Evolutionary conservation across 2,888 invertebrate species (phyloP), one percentile per base, ranked within the genome.

Genomic region (Lepidocyrtoides sp.): DNA sequence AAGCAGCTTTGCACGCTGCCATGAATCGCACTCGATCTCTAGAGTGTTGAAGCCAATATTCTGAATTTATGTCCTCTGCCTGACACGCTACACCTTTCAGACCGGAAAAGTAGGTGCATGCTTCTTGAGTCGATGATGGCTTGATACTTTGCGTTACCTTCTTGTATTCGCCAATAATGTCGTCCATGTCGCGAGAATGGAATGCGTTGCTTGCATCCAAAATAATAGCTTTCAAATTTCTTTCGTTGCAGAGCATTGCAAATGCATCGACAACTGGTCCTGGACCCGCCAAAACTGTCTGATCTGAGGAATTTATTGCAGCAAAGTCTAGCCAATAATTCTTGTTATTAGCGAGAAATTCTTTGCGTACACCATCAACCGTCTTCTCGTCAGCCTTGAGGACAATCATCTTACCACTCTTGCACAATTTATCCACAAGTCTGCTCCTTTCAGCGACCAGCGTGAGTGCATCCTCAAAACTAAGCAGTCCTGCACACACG

Each of bases 111-210:
- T 89, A 92, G 23, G 77, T 54, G 23, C 91, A 89, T 4, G 14
- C n/a, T n/a, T n/a, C n/a, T n/a, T n/a, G n/a, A n/a, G 66, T 7
- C 2, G 63, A 5, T 1, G 32, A 12, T n/a, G 26, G 23, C 23
- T 83, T 89, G 10, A 77, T 63, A 48, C 8, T 75, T 26, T 32
- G 23, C 17, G 32, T 79, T 36, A 84, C 77, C 29, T 77, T 75
- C 48, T 66, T 29, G 79, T 89, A 93, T 26, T 91, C 92, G 10
- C 48, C 41, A 23, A 92, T 23, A 12, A 93, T 91, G 0, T 7
- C 51, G 51, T 93, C 92, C 92, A 92, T 93, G 48, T 90, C 91
- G 8, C 92, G 36, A 0, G 93, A 92, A 48, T 93, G 93, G 32
- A 92, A 93, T 2, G 92, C 92, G 79, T 92, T 86, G 0, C 91